Percentiles rank a stretch among this genome's conserved stretches.
phyloP scores from a whole-genome alignment of 35 echinoderm and acorn worm genomes.

The Lytechinus variegatus region DNA sequence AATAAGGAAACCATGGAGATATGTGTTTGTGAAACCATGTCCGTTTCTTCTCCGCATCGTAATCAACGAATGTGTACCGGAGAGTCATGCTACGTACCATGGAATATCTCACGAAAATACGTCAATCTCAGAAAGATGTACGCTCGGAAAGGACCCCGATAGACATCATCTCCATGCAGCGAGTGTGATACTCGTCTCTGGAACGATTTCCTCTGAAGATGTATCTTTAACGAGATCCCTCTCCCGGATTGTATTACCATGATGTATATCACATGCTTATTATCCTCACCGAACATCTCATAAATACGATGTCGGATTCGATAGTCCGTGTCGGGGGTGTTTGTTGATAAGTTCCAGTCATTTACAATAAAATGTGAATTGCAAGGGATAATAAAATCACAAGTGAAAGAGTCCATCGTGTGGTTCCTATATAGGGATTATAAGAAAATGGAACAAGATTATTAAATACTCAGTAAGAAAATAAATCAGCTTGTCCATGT shows the following conservation, averaged over 20 bases:
- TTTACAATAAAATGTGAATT: background rate
- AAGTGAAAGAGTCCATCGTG: background rate
- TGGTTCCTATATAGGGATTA: background rate
- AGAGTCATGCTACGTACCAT: background rate
- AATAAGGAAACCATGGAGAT: too few species aligned
- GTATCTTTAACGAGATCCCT: background rate
- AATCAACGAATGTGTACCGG: background rate
- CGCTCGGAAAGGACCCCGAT: background rate
- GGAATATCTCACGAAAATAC: background rate
- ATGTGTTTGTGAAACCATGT: background rate
- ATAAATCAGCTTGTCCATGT: too few species aligned
- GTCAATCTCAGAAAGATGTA: background rate
- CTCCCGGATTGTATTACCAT: background rate
- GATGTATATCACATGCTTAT: background rate
- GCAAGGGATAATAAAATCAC: background rate
- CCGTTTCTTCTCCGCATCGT: background rate
- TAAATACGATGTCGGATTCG: background rate
- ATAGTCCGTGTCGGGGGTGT: background rate
- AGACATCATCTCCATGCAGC: background rate
- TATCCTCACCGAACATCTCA: background rate
- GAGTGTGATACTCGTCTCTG: background rate
- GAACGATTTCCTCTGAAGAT: background rate
- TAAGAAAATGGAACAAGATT: background rate
- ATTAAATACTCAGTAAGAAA: too few species aligned
- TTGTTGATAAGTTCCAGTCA: background rate